Percentiles rank a stretch among this genome's conserved stretches.
These are phyloP conservation scores for Pantherophis alleghaniensis DNA, from an alignment of 2,797 vertebrate genomes.

Conservation along the genomic window DNA sequence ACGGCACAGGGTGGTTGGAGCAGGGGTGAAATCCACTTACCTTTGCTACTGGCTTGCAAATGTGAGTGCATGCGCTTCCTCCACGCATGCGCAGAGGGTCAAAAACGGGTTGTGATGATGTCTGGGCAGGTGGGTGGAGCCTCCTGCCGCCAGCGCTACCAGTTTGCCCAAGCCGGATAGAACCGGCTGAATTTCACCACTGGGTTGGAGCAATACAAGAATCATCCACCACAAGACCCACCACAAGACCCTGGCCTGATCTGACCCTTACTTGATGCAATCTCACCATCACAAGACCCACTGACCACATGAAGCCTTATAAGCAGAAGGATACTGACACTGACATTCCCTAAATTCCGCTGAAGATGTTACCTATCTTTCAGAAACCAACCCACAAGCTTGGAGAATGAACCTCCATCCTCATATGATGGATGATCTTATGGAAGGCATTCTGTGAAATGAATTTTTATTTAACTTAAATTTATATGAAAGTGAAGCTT, in stretches of 20 bases:
- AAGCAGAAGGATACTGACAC: background rate
- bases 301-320: background rate
- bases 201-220: background rate
- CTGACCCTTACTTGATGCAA: background rate
- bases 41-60: too few species aligned
- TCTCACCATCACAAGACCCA: background rate
- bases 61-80: too few species aligned
- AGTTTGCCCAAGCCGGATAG: background rate
- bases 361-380: background rate
- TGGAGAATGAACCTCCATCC: background rate
- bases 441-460: background rate
- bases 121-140: too few species aligned
- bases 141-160: background rate
- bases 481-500: background rate
- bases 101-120: too few species aligned
- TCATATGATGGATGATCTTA: background rate
- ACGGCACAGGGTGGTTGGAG: background rate
- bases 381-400: background rate
- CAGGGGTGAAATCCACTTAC: too few species aligned
- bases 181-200: too few species aligned
- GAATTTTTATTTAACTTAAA: background rate
- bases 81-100: too few species aligned
- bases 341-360: background rate
- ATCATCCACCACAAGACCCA: background rate
- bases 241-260: background rate